Percentiles rank a stretch among this genome's conserved stretches.
These are phyloP conservation scores for Steatocranus sp. DNA, from an alignment of 2,797 vertebrate species.

Conservation along the genomic window DNA sequence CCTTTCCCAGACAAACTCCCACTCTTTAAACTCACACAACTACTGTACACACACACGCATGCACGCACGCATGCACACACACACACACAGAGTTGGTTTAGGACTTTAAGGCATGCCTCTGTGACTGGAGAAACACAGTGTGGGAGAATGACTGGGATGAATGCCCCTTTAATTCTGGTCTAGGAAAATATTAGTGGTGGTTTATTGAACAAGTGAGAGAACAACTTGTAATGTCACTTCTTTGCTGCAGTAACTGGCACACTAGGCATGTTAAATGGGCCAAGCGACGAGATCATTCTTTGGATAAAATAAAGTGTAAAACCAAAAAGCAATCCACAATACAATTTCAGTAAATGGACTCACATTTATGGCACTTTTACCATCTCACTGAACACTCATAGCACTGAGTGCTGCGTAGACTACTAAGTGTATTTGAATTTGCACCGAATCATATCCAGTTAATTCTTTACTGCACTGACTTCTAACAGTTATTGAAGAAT, in stretches of 20 bases:
- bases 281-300: background rate
- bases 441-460: background rate
- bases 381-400: background rate
- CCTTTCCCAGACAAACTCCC: slow-evolving; percentile 70
- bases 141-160: slow-evolving; percentile 61
- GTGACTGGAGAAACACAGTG: slow-evolving; percentile 45
- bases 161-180: slow-evolving; percentile 50
- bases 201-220: slow-evolving; percentile 22
- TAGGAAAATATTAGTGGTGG: slow-evolving; percentile 41
- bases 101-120: slow-evolving; percentile 54
- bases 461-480: background rate
- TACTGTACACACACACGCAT: slow-evolving; percentile 26
- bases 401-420: background rate
- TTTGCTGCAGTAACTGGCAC: slow-evolving; percentile 8
- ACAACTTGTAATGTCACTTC: slow-evolving; percentile 19
- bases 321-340: background rate
- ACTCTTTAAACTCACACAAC: slow-evolving; percentile 66
- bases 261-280: slow-evolving; percentile 14
- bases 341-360: background rate
- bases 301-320: background rate
- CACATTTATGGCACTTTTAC: background rate
- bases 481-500: background rate
- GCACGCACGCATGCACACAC: slow-evolving; percentile 2
- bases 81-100: slow-evolving; percentile 58
- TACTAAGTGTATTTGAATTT: background rate